Evolutionary conservation across 2,113 vertebrate species (phyloP).

Genomic region (Oreamnos americanus): DNA sequence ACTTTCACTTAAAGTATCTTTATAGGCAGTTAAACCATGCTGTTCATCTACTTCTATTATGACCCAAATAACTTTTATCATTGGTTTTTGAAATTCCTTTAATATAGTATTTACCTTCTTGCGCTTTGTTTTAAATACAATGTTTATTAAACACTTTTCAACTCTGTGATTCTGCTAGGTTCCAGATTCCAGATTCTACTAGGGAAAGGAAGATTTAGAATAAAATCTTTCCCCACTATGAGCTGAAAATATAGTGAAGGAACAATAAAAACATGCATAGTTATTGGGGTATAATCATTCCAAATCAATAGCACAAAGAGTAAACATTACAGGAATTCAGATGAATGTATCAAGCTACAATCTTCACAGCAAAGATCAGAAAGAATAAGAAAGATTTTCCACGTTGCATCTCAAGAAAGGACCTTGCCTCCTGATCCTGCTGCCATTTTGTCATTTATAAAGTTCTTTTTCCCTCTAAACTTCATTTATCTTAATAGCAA

Average conservation of each 20-base stretch:
- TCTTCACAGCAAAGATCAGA: neutral
- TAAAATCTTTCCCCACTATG: neutral
- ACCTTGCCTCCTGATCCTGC: neutral
- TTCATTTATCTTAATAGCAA: neutral
- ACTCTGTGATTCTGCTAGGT: neutral
- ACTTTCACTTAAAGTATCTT: neutral
- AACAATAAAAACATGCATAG: neutral
- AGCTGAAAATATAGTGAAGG: neutral
- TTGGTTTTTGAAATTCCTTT: neutral
- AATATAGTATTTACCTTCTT: neutral
- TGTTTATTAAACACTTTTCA: neutral
- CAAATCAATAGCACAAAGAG: neutral
- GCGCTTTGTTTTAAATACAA: neutral
- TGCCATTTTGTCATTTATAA: neutral
- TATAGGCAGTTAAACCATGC: neutral
- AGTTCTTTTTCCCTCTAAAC: neutral
- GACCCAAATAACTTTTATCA: neutral
- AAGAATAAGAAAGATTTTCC: neutral
- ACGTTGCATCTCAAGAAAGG: accelerated
- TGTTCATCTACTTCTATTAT: neutral
- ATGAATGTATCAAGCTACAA: neutral
- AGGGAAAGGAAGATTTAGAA: neutral
- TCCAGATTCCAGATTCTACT: neutral
- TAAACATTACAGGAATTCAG: neutral
- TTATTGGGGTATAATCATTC: neutral